Percentiles rank a stretch among this genome's conserved stretches.
Evolutionary conservation across 2,113 vertebrate genomes (phyloP).

Genomic region (Onychorhynchus coronatus): DNA sequence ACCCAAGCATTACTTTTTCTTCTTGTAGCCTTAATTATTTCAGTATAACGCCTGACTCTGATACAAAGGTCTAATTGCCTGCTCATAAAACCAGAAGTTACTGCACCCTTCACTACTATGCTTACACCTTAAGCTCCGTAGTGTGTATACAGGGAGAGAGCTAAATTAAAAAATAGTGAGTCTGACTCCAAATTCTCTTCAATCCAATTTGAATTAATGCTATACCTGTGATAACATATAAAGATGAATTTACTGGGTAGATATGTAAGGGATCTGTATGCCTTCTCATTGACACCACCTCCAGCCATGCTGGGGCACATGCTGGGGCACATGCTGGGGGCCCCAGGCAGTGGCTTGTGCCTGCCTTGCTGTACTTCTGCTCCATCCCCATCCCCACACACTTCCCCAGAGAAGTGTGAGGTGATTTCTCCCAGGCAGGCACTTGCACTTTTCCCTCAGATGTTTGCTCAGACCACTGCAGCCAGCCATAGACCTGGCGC

Average conservation of each 20-base stretch:
- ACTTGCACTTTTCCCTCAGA: not conserved
- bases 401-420: not conserved
- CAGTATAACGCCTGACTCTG: not conserved
- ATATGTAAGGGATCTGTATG: not conserved
- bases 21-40: not conserved
- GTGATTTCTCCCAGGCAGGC: constrained; percentile 10
- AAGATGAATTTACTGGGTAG: not conserved
- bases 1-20: not conserved
- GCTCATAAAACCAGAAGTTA: not conserved
- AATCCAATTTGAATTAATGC: not conserved
- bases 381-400: not conserved
- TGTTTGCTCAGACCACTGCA: not conserved
- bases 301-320: not conserved
- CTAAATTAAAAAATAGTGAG: not conserved
- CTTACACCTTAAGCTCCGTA: not conserved
- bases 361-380: not conserved
- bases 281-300: not conserved
- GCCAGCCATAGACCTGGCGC: not conserved
- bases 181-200: not conserved
- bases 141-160: not conserved
- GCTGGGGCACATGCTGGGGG: not conserved
- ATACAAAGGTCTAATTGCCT: not conserved
- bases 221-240: not conserved
- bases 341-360: not conserved
- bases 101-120: not conserved